Percentiles rank a stretch among this genome's conserved stretches.
Conservation (phyloP, 1,140 invertebrate genomes). For the Bicyclus anynana region DNA sequence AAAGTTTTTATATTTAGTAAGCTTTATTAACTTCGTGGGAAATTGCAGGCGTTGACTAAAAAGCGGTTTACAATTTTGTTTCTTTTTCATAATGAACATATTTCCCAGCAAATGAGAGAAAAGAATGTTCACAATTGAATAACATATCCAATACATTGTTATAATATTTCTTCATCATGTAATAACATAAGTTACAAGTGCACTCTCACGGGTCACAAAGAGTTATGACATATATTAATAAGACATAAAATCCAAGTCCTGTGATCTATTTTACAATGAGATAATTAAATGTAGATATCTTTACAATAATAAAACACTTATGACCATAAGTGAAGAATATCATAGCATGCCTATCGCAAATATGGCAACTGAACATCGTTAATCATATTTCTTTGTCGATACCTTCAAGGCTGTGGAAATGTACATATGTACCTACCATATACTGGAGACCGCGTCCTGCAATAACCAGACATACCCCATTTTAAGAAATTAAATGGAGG, state of each 20-base stretch:
- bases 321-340: slow-evolving; percentile 23
- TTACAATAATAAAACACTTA: slow-evolving; percentile 30
- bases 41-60: no score
- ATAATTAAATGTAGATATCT: slow-evolving; percentile 26
- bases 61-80: no score
- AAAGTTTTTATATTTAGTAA: no score
- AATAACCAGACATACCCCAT: no score
- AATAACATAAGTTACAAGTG: background rate
- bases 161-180: background rate
- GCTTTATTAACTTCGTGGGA: no score
- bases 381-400: slow-evolving; percentile 22
- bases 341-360: slow-evolving; percentile 8
- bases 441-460: no score
- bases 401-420: slow-evolving; percentile 19
- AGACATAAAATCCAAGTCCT: slow-evolving; percentile 1
- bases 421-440: background rate
- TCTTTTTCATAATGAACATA: no score
- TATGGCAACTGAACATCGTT: slow-evolving; percentile 6
- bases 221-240: slow-evolving; percentile 18
- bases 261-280: slow-evolving; percentile 20
- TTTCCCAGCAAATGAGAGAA: no score
- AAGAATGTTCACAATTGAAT: no score
- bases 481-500: no score
- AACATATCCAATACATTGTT: background rate
- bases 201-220: slow-evolving; percentile 6